Conservation (phyloP, 2,113 vertebrate genomes). For the Sinocyclocheilus grahami region DNA sequence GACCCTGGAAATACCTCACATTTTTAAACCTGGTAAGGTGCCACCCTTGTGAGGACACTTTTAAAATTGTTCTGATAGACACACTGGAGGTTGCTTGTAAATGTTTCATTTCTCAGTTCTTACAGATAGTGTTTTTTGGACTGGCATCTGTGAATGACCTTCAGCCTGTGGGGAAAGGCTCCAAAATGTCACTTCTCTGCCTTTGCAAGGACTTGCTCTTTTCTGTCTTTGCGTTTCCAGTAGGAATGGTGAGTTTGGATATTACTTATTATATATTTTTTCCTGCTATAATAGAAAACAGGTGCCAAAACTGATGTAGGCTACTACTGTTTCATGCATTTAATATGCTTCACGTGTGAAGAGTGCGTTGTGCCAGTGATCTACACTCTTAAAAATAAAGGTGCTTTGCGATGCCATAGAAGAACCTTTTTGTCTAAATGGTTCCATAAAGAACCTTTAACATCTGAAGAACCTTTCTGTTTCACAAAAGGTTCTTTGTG, state of each 20-base stretch:
- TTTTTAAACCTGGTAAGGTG: constrained; percentile 77
- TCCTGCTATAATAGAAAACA: neutral
- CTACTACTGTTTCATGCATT: neutral
- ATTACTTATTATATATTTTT: neutral
- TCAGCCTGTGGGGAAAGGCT: constrained; percentile 51
- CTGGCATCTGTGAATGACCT: constrained; percentile 68
- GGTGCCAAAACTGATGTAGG: neutral
- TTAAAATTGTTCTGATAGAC: neutral
- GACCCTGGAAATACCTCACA: constrained; percentile 80
- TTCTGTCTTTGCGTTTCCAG: constrained; percentile 74
- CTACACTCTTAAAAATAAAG: too few species aligned
- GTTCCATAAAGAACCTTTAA: too few species aligned
- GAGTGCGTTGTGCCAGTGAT: neutral
- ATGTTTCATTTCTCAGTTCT: constrained; percentile 62
- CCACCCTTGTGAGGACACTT: neutral
- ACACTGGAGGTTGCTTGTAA: neutral
- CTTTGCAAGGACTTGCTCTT: constrained; percentile 71
- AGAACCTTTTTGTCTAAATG: too few species aligned
- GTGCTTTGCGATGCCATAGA: too few species aligned
- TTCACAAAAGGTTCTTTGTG: too few species aligned
- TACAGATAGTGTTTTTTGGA: constrained; percentile 74
- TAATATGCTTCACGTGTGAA: neutral
- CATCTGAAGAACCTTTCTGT: too few species aligned
- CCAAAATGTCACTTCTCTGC: constrained; percentile 47
- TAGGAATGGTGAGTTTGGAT: constrained; percentile 71